Conservation (phyloP, 2,113 vertebrate genomes). For the Antechinus stuartii region DNA sequence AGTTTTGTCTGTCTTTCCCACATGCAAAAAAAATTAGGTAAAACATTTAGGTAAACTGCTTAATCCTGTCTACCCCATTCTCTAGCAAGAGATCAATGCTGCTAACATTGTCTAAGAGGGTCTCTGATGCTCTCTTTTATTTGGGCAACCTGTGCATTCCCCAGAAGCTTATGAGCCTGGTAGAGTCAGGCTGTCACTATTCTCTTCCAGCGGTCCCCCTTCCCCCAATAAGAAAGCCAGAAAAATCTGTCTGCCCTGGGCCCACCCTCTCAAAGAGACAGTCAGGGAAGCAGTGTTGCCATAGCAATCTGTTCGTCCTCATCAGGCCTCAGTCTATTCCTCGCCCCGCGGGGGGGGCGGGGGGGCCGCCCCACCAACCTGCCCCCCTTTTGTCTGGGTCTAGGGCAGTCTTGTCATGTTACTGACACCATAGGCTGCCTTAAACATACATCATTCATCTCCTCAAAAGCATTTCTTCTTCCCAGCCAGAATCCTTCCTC, state of each 20-base stretch:
- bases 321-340: conserved; percentile 71
- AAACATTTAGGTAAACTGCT: neutral
- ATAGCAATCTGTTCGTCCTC: conserved; percentile 77
- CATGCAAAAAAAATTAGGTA: neutral
- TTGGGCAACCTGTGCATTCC: neutral
- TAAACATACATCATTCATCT: rapidly evolving
- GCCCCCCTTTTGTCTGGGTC: neutral
- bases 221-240: conserved; percentile 46
- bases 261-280: conserved; percentile 64
- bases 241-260: conserved; percentile 5
- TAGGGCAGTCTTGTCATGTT: neutral
- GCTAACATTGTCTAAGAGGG: neutral
- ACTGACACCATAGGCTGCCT: conserved; percentile 7
- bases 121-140: neutral
- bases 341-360: too few relatives aligned
- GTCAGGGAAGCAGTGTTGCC: conserved; percentile 75
- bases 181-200: conserved; percentile 38
- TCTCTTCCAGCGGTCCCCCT: neutral
- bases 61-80: neutral
- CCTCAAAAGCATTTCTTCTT: neutral
- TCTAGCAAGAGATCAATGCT: neutral
- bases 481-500: neutral
- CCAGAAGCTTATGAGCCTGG: neutral
- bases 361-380: conserved; percentile 11
- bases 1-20: neutral